Percentiles rank a stretch among this genome's conserved stretches.
Conservation (phyloP, 2,113 vertebrate species). For the Thamnaconus septentrionalis region DNA sequence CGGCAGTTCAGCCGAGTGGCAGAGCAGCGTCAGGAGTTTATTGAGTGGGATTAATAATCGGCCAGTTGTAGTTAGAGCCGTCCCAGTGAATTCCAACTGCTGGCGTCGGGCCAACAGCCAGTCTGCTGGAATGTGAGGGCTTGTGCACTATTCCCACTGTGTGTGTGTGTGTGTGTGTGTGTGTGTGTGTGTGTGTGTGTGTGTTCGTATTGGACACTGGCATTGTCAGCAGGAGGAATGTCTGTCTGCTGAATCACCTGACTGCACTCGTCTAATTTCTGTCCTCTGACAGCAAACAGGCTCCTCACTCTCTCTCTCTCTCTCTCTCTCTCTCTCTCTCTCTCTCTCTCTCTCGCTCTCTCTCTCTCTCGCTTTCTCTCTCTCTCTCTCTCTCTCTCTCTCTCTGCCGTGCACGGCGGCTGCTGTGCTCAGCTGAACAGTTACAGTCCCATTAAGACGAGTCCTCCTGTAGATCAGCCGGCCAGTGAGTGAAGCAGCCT, state of each 20-base stretch:
- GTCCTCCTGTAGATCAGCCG: no score
- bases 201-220: not conserved
- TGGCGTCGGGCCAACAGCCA: not conserved
- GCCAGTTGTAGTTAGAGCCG: constrained; percentile 22
- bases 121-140: constrained; percentile 55
- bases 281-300: constrained; percentile 39
- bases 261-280: constrained; percentile 35
- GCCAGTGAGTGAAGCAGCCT: no score
- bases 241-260: constrained; percentile 38
- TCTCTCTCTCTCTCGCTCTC: no score
- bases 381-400: no score
- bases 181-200: no score
- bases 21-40: no score
- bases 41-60: constrained; percentile 34
- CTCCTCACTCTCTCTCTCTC: constrained; percentile 6
- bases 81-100: constrained; percentile 31
- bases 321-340: constrained; percentile 6
- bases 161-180: not conserved
- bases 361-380: no score
- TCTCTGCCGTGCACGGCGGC: no score
- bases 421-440: no score
- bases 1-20: constrained; percentile 8
- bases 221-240: constrained; percentile 33
- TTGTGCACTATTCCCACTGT: constrained; percentile 38
- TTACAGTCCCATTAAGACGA: no score